Conservation (phyloP, 2,113 vertebrate genomes). For the Myxocyprinus asiaticus region DNA sequence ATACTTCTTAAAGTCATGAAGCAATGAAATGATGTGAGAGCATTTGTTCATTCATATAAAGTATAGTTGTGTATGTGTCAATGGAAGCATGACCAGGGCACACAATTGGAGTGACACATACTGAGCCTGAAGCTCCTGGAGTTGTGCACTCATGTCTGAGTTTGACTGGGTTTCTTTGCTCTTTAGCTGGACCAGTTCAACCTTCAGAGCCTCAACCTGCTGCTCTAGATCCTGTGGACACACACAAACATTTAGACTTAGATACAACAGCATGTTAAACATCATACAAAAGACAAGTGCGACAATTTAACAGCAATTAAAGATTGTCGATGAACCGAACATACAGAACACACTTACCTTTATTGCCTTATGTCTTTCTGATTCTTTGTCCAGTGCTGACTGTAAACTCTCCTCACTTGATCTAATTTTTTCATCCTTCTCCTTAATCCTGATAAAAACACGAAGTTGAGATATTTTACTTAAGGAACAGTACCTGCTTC, state of each 20-base stretch:
- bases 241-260: background rate
- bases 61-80: no score
- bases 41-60: no score
- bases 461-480: no score
- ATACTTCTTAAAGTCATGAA: no score
- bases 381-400: constrained; percentile 78
- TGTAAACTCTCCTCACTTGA: constrained; percentile 84
- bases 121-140: constrained; percentile 86
- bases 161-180: constrained; percentile 81
- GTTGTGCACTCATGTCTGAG: constrained; percentile 70
- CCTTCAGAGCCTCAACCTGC: constrained; percentile 84
- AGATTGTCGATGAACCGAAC: no score
- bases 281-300: background rate
- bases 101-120: constrained; percentile 68
- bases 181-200: constrained; percentile 84
- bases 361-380: constrained; percentile 65
- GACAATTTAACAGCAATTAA: background rate
- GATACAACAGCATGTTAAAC: constrained; percentile 1
- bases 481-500: no score
- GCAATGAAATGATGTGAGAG: no score
- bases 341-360: constrained; percentile 58
- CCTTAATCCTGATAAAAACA: constrained; percentile 77
- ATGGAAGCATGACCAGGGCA: background rate
- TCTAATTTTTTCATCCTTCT: constrained; percentile 86
- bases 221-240: constrained; percentile 85